These are phyloP conservation scores for Cydia fagiglandana DNA, from an alignment of 1,140 invertebrate genomes.

Conservation along the genomic window DNA sequence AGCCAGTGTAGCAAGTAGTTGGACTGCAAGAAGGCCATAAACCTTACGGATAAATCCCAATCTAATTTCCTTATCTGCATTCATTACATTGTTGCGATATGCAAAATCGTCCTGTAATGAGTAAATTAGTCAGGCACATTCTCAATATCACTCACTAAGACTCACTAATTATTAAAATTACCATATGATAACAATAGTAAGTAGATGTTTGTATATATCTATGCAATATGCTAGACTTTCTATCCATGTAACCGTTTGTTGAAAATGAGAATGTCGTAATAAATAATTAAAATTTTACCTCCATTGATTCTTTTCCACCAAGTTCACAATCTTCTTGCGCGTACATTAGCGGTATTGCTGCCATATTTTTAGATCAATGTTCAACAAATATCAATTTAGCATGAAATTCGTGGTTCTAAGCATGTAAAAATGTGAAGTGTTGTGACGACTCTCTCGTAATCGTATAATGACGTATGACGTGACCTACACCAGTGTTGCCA, in stretches of 20 bases:
- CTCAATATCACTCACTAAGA: background rate
- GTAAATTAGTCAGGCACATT: background rate
- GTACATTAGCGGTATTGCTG: slow-evolving; percentile 78
- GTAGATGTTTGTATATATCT: background rate
- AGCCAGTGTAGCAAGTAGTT: slow-evolving; percentile 85
- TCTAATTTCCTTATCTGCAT: slow-evolving; percentile 82
- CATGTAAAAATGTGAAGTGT: background rate
- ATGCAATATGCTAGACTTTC: slow-evolving; percentile 7
- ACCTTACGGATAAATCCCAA: slow-evolving; percentile 91
- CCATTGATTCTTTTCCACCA: slow-evolving; percentile 80
- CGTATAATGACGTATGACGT: too few relatives aligned
- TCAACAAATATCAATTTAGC: background rate
- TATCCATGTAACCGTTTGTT: background rate
- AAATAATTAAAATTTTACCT: slow-evolving; percentile 53
- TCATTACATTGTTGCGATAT: slow-evolving; percentile 84
- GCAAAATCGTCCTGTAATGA: slow-evolving; percentile 83
- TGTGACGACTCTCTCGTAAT: too few relatives aligned
- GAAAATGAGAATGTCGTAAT: slow-evolving; percentile 54
- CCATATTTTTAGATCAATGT: slow-evolving; percentile 42
- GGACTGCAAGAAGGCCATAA: slow-evolving; percentile 87
- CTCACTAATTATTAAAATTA: background rate
- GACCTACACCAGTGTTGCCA: too few relatives aligned
- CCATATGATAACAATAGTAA: background rate
- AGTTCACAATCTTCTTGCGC: slow-evolving; percentile 81
- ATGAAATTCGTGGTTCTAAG: background rate